Base-by-base conservation (phyloP, 2,113 vertebrate genomes). In the Pristiophorus japonicus region DNA sequence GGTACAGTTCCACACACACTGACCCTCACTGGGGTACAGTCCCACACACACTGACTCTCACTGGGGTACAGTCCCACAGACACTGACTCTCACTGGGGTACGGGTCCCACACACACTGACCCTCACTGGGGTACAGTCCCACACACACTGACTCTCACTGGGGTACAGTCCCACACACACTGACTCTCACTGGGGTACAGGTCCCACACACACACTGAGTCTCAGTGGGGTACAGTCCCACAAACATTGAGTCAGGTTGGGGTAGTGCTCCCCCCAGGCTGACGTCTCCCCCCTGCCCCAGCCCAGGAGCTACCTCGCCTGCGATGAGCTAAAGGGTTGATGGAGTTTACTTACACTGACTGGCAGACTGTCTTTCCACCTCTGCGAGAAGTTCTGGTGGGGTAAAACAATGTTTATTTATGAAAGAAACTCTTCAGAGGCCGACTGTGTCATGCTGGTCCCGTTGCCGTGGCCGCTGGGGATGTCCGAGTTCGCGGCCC, bases 331-430 rank as follows among this genome's bases (percentile, higher is more conserved):
- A 63, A 92, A 38, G 88, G 27, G 59, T 90, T 63, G 14, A 63
- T 63, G 30, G 88, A 92, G 38, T 63, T 38, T 92, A 92, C 88
- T 92, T 92, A 92, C 88, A 92, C 88, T 92, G 88, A 92, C 88
- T 62, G 88, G 88, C 6, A 92, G 88, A 38, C 22, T 38, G 59
- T 63, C 88, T 63, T 92, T 62, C 88, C 88, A 92, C 65, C 59
- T 59, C 88, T 63, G 88, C 34, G 88, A 63, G 18, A 92, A 62
- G 88, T 92, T 92, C 88, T 92, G 88, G 59, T 59, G 88, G 88
- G 55, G 88, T 65, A 92, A 92, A 92, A 92, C 88, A 92, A n/a
- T 63, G n/a, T 92, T 92, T 10, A 38, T 92, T 92, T 92, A 92
- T 34, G 88, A 92, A n/a, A n/a, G 59, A 92, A 92, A 18, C 34